Conservation (phyloP, 2,113 vertebrate genomes). For the Vidua chalybeata region DNA sequence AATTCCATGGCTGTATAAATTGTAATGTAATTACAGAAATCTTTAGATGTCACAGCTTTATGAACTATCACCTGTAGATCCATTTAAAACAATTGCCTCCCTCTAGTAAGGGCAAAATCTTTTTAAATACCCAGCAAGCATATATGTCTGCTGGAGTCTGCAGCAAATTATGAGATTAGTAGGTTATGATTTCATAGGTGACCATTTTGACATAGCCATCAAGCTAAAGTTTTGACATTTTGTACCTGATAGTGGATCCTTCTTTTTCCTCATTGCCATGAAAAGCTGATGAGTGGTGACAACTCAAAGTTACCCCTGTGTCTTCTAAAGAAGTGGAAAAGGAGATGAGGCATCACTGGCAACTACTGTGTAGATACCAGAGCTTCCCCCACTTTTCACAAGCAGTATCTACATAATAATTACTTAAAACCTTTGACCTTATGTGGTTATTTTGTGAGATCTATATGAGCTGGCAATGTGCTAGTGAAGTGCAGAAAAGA, state of each 20-base stretch:
- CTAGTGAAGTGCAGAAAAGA: not conserved
- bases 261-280: not conserved
- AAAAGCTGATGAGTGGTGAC: not conserved
- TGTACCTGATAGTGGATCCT: not conserved
- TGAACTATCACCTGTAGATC: not conserved
- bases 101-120: not conserved
- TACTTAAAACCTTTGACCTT: not conserved
- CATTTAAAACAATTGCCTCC: not conserved
- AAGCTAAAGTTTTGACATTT: not conserved
- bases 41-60: conserved; percentile 5
- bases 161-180: not conserved
- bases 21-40: not conserved
- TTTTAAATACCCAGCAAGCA: not conserved
- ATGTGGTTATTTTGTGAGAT: not conserved
- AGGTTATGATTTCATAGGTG: not conserved
- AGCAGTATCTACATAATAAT: not conserved
- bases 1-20: conserved; percentile 9
- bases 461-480: not conserved
- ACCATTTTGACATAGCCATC: not conserved
- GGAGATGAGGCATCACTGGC: not conserved
- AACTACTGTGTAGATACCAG: not conserved
- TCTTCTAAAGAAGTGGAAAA: not conserved
- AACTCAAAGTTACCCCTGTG: not conserved
- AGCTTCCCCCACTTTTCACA: not conserved
- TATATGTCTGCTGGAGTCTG: not conserved